Conservation (phyloP, 2,797 vertebrate species). For the Hozukius guyotensis region DNA sequence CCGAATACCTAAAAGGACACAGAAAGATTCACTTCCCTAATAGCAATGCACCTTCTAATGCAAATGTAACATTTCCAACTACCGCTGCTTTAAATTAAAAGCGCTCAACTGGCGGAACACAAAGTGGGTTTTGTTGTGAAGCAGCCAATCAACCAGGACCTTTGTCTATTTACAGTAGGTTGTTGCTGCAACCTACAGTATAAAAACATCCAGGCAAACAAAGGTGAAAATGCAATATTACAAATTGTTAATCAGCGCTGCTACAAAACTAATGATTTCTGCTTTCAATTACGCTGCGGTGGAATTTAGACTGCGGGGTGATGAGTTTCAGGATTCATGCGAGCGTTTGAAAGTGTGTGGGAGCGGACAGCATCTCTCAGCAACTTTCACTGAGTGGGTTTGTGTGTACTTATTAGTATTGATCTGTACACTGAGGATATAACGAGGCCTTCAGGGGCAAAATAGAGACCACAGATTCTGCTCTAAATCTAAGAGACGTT, state of each 20-base stretch:
- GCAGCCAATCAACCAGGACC: too few species aligned
- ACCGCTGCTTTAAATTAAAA: too few species aligned
- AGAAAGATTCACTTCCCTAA: too few species aligned
- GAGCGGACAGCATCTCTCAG: slow-evolving; percentile 38
- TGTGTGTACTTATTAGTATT: slow-evolving; percentile 56
- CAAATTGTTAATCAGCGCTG: background rate
- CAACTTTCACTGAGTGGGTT: slow-evolving; percentile 47
- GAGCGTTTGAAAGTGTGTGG: slow-evolving; percentile 25
- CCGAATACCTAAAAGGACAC: too few species aligned
- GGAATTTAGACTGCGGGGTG: background rate
- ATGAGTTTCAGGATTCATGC: slow-evolving; percentile 10
- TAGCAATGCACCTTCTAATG: too few species aligned
- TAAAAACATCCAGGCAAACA: background rate
- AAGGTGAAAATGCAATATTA: background rate
- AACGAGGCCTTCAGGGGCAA: slow-evolving; percentile 25
- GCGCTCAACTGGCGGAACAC: too few species aligned
- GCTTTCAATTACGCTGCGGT: background rate
- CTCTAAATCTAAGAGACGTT: background rate
- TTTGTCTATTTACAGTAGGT: too few species aligned
- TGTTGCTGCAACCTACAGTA: background rate
- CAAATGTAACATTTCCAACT: too few species aligned
- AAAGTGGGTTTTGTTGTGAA: too few species aligned
- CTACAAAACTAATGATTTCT: background rate
- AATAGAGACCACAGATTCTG: slow-evolving; percentile 27
- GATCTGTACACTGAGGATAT: slow-evolving; percentile 37